These are phyloP conservation scores for Scaeva pyrastri DNA, from an alignment of 2,888 invertebrate species.

Conservation along the genomic window DNA sequence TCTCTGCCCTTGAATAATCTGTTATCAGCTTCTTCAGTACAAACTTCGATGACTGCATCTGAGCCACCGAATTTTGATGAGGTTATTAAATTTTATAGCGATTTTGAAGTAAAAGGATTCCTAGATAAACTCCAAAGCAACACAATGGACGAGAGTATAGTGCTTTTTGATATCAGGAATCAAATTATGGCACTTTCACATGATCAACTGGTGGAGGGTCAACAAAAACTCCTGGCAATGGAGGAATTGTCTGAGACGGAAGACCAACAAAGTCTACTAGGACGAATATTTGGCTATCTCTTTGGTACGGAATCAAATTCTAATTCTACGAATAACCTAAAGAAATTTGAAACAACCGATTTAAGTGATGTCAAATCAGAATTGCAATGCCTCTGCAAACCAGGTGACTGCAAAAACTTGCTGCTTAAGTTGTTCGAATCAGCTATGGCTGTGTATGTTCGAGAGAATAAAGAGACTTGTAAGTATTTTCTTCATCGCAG, in stretches of 20 bases:
- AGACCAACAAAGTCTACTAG: constrained; percentile 46
- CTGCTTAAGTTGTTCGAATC: constrained; percentile 82
- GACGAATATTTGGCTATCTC: constrained; percentile 80
- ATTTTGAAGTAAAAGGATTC: constrained; percentile 36
- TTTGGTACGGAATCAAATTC: constrained; percentile 78
- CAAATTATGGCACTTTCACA: constrained; percentile 55
- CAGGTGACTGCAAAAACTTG: constrained; percentile 81
- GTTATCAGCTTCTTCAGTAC: constrained; percentile 15
- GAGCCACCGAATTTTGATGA: constrained; percentile 57
- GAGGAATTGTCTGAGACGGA: constrained; percentile 17
- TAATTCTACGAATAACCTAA: constrained; percentile 74
- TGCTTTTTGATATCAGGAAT: constrained; percentile 81
- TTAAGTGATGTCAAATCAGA: constrained; percentile 76
- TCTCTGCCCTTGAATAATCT: constrained; percentile 41
- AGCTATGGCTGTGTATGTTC: constrained; percentile 82
- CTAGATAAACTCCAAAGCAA: constrained; percentile 22
- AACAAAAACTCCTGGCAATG: not conserved
- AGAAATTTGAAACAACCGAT: constrained; percentile 48
- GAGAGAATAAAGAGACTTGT: constrained; percentile 82
- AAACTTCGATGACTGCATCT: constrained; percentile 35
- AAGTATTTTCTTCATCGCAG: constrained; percentile 75
- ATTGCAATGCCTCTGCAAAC: constrained; percentile 78
- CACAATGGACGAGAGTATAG: constrained; percentile 78
- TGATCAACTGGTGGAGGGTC: not conserved
- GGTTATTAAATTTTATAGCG: constrained; percentile 51